A percentile compares a stretch with the other conserved stretches of the same genome.
Conservation (phyloP, 2,113 vertebrate species). For the Nettapus auritus region DNA sequence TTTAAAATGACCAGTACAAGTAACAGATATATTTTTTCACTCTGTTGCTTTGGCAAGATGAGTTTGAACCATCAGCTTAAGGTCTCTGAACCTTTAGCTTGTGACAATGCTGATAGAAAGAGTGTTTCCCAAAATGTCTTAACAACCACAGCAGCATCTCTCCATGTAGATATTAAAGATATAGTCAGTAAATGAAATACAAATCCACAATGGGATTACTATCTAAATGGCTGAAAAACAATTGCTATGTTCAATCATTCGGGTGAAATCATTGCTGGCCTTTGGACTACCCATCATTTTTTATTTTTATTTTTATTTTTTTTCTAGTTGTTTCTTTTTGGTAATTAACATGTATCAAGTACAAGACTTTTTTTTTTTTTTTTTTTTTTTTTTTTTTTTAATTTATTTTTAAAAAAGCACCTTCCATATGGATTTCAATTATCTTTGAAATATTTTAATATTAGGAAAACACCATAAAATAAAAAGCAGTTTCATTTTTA, state of each 20-base stretch:
- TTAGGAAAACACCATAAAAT: slow-evolving; percentile 51
- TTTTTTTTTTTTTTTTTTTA: not conserved
- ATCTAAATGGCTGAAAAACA: slow-evolving; percentile 37
- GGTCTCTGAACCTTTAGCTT: slow-evolving; percentile 43
- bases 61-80: slow-evolving; percentile 55
- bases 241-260: slow-evolving; percentile 41
- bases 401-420: slow-evolving; percentile 40
- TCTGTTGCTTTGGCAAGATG: slow-evolving; percentile 60
- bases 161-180: slow-evolving; percentile 72
- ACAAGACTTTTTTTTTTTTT: slow-evolving; percentile 6
- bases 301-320: not conserved
- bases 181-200: slow-evolving; percentile 66
- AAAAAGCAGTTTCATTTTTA: slow-evolving; percentile 57
- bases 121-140: slow-evolving; percentile 53
- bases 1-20: slow-evolving; percentile 61
- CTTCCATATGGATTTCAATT: slow-evolving; percentile 50
- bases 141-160: slow-evolving; percentile 16
- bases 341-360: slow-evolving; percentile 54
- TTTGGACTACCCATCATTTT: slow-evolving; percentile 43
- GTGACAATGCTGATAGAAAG: slow-evolving; percentile 59
- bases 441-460: slow-evolving; percentile 71
- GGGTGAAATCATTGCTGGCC: slow-evolving; percentile 26
- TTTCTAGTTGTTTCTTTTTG: slow-evolving; percentile 39
- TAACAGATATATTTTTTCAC: slow-evolving; percentile 60
- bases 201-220: slow-evolving; percentile 38